Conservation (phyloP, 2,113 vertebrate genomes). For the Dasyurus viverrinus region DNA sequence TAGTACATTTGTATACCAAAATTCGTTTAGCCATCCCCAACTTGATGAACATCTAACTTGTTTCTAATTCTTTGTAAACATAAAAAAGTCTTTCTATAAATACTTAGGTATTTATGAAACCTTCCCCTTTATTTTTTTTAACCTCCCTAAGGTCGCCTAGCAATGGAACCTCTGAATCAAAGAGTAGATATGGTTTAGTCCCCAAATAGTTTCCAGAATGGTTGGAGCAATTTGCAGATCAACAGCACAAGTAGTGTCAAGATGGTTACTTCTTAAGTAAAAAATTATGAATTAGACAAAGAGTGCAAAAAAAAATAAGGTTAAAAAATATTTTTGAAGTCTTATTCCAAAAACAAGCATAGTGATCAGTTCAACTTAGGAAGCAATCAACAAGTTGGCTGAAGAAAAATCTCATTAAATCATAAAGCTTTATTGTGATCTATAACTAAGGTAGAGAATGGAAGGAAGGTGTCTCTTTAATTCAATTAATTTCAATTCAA, state of each 20-base stretch:
- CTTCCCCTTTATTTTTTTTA: background rate
- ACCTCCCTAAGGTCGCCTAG: background rate
- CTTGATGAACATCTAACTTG: background rate
- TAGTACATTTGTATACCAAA: background rate
- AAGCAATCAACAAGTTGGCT: slow-evolving; percentile 37
- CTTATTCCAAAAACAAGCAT: slow-evolving; percentile 49
- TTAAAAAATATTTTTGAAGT: slow-evolving; percentile 30
- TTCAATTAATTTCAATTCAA: background rate
- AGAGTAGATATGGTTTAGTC: background rate
- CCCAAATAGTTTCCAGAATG: background rate
- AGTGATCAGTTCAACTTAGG: slow-evolving; percentile 40
- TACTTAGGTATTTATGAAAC: background rate
- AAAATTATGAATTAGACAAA: slow-evolving; percentile 22
- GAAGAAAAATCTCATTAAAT: slow-evolving; percentile 31
- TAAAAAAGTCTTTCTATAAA: background rate
- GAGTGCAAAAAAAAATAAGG: slow-evolving; percentile 1
- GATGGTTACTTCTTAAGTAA: slow-evolving; percentile 11
- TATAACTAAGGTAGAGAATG: background rate
- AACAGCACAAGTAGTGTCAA: background rate
- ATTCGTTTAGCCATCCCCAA: background rate
- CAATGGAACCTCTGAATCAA: background rate
- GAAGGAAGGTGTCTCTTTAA: background rate
- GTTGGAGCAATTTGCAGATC: background rate
- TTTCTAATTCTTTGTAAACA: background rate
- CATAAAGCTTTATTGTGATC: background rate